These are phyloP conservation scores for Montifringilla adamsi DNA, from an alignment of 2,113 vertebrate genomes.

Conservation along the genomic window DNA sequence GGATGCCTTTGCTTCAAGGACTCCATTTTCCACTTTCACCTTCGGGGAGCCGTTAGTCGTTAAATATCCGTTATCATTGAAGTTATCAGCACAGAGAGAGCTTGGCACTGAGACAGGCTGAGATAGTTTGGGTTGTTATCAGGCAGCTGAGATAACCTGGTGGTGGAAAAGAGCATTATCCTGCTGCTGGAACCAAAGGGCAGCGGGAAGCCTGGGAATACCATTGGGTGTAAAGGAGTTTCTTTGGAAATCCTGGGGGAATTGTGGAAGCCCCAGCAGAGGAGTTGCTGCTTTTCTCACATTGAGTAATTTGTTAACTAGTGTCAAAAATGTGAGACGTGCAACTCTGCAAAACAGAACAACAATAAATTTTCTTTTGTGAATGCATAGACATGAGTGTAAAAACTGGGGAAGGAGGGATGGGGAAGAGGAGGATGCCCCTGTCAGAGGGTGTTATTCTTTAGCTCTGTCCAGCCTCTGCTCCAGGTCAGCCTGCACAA, in stretches of 20 bases:
- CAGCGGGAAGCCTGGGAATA: not conserved
- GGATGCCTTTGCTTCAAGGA: not conserved
- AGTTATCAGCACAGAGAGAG: not conserved
- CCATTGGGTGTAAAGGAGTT: not conserved
- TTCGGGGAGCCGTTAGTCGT: not conserved
- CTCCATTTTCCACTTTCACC: not conserved
- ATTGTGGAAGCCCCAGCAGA: not conserved
- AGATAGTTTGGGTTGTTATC: not conserved
- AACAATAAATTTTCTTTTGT: not conserved
- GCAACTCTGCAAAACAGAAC: not conserved
- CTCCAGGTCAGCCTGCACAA: not conserved
- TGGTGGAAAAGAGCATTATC: not conserved
- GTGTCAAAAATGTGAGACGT: not conserved
- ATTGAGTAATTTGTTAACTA: not conserved
- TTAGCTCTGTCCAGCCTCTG: not conserved
- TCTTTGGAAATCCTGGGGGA: not conserved
- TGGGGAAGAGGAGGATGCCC: not conserved
- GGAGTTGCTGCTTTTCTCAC: not conserved
- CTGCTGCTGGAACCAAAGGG: not conserved
- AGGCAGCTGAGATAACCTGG: not conserved
- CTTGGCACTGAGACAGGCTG: not conserved
- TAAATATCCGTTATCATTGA: not conserved
- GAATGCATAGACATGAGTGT: not conserved
- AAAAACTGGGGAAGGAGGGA: not conserved
- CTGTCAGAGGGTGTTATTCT: fast-evolving